Conservation (phyloP, 2,797 vertebrate species). For the Pogoniulus pusillus region DNA sequence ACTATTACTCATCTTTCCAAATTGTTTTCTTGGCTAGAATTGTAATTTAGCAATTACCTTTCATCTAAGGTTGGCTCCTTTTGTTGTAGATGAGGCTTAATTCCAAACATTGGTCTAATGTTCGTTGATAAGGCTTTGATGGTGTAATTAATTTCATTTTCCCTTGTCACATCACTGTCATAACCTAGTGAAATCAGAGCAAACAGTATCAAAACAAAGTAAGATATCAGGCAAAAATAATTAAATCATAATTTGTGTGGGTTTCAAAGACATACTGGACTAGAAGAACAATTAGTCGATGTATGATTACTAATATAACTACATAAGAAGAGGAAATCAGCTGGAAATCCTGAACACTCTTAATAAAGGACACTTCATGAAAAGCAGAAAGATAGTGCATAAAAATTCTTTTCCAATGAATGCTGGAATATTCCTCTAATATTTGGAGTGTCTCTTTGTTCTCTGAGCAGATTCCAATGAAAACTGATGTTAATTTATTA, state of each 20-base stretch:
- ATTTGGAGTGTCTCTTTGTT: neutral
- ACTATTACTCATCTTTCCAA: neutral
- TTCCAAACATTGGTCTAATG: conserved; percentile 92
- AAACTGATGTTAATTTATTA: neutral
- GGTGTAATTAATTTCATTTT: conserved; percentile 97
- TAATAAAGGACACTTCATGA: neutral
- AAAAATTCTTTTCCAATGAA: neutral
- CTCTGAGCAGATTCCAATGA: neutral
- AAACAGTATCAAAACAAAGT: neutral
- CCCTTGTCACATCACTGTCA: conserved; percentile 95
- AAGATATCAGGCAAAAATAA: neutral
- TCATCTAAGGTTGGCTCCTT: conserved; percentile 95
- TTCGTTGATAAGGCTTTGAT: conserved; percentile 98
- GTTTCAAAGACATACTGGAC: neutral
- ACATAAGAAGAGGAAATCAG: neutral
- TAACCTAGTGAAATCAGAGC: conserved; percentile 83
- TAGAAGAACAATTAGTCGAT: neutral
- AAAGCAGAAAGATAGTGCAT: neutral
- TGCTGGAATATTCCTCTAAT: neutral
- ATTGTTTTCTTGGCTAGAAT: conserved; percentile 18
- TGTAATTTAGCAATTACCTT: conserved; percentile 82
- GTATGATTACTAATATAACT: neutral
- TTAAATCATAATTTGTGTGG: neutral
- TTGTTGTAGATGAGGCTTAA: conserved; percentile 95
- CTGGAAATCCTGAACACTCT: neutral